Evolutionary conservation across 2,888 invertebrate genomes (phyloP), one percentile per base, ranked within the genome.

Genomic region (Sphaerophoria rueppellii): DNA sequence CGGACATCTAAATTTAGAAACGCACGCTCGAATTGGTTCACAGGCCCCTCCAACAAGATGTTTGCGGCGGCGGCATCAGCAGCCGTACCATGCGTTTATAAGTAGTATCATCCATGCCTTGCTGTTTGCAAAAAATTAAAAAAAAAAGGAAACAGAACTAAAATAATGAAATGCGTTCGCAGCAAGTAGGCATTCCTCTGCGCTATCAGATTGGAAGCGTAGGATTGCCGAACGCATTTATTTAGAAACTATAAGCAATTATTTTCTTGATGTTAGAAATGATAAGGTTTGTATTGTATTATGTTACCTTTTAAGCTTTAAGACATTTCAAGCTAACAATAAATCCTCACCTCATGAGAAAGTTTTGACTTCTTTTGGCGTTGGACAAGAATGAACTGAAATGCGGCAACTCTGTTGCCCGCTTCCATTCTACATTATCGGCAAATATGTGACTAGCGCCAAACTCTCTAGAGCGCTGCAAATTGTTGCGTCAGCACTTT

Each of bases 401-500:
- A 50, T 50, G 3, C 16, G 50, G 50, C 43, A 60, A 60, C 60
- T 40, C 48, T 61, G 75, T 61, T 61, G 43, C 14, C 24, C 34
- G 35, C 37, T 37, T 35, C 12, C 67, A 67, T 46, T 52, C 61
- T 70, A 34, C 61, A 69, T 61, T 65, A 72, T 80, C 57, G 69
- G 72, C 71, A 72, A 79, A 65, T 75, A 80, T 81, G 76, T 72
- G 81, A 37, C 76, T 85, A 85, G 85, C 81, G 85, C 81, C 85
- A 85, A 85, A 85, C 76, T 70, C 81, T 81, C 85, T 85, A 85
- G 81, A 77, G 70, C 85, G 81, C 73, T 76, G 81, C 85, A 81
- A 85, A 85, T 85, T 81, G 81, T 81, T 85, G 81, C 85, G 81
- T 85, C 85, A 85, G 81, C 85, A 85, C 85, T 85, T 85, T 85